These are phyloP conservation scores for Puntigrus tetrazona DNA, from an alignment of 2,113 vertebrate genomes.

Conservation along the genomic window DNA sequence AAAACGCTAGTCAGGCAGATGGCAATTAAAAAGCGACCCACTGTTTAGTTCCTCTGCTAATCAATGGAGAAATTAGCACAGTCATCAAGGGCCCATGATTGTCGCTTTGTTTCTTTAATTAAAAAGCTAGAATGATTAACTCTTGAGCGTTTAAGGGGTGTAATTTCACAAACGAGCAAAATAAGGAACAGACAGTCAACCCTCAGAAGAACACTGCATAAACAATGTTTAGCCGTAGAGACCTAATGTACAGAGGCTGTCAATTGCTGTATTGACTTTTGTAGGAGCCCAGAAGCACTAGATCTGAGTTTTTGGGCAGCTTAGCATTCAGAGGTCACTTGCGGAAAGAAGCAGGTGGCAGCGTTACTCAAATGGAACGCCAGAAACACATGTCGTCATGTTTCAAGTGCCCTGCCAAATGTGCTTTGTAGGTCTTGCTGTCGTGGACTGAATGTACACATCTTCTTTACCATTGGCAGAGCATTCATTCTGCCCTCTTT, in stretches of 20 bases:
- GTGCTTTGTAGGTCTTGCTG: slow-evolving; percentile 3
- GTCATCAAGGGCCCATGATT: slow-evolving; percentile 34
- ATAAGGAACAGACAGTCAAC: background rate
- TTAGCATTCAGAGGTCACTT: slow-evolving; percentile 4
- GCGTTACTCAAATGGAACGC: background rate
- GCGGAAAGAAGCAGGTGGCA: background rate
- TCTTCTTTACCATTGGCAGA: background rate
- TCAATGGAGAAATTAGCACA: slow-evolving; percentile 40
- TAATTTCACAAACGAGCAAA: slow-evolving; percentile 21
- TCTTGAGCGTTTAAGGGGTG: slow-evolving; percentile 9
- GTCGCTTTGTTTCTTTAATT: slow-evolving; percentile 24
- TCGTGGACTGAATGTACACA: background rate
- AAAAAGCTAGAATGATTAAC: background rate
- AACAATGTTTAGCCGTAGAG: background rate
- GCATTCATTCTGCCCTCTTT: slow-evolving; percentile 23
- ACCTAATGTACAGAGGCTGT: background rate
- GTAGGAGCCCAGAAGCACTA: background rate
- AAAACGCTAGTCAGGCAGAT: slow-evolving; percentile 27
- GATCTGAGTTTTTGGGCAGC: background rate
- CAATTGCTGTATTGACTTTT: background rate
- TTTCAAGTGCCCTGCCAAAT: background rate
- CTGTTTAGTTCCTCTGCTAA: slow-evolving; percentile 35
- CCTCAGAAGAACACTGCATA: background rate
- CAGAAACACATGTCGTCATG: background rate
- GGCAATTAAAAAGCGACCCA: slow-evolving; percentile 37